Base-by-base conservation (phyloP, 2,113 vertebrate species). In the Phylloscopus trochiloides region DNA sequence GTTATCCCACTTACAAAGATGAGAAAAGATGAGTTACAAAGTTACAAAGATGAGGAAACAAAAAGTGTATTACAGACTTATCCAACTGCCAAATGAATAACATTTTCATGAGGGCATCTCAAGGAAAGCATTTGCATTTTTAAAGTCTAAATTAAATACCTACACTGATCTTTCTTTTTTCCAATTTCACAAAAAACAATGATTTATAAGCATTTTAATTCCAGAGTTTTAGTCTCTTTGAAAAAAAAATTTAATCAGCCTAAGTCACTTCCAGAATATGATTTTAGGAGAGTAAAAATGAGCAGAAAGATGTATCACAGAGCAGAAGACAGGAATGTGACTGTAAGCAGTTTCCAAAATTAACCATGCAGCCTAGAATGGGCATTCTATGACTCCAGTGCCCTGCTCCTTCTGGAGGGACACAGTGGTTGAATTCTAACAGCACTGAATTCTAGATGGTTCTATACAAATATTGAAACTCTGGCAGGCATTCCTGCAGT, bases 331-430 rank as follows among this genome's bases (percentile, higher is more conserved):
- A 21, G 15, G 62, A 73, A 47, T 54, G 36, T 43, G 34, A 50
- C 50, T 0, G 0, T 54, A 50, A 66, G 31, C 28, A 58, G 34
- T 81, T 84, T 75, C 48, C 31, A 58, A 61, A 55, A 38, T 88
- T 55, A 85, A 71, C 4, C 2, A 11, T 8, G 29, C 34, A 47
- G 65, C 5, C 51, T 38, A 2, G 38, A 82, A 70, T 10, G 18
- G 16, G 26, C 42, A 43, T 59, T 58, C 19, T 6, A 3, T 2
- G 17, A 38, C 32, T 47, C 8, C 0, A 0, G 14, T 63, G 43
- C 38, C 50, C 19, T 29, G 14, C 47, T 25, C 29, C n/a, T 45
- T 16, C 47, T 78, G 52, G 51, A 45, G 38, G 42, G 25, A 74
- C 8, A 50, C 42, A 43, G 22, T 17, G n/a, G 11, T 32, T 65